Conservation (phyloP, 2,113 vertebrate species). For the Phodopus roborovskii region DNA sequence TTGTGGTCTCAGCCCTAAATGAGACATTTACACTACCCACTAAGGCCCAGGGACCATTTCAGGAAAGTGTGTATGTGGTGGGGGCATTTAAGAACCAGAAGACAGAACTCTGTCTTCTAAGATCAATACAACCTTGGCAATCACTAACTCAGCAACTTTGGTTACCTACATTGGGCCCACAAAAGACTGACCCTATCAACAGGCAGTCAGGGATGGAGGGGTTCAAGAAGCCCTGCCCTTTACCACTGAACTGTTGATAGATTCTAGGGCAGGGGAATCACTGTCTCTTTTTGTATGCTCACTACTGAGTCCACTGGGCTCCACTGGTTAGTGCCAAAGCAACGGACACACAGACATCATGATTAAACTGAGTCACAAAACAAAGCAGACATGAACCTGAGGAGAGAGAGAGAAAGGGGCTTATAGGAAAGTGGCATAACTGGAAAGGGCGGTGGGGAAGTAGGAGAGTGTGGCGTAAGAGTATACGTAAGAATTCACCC, state of each 20-base stretch:
- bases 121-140: not conserved
- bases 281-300: not conserved
- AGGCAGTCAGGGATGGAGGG: not conserved
- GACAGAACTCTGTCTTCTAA: not conserved
- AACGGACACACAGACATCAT: not conserved
- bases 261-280: not conserved
- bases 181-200: not conserved
- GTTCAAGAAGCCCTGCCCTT: not conserved
- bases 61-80: not conserved
- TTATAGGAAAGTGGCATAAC: not conserved
- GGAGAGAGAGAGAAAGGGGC: not conserved
- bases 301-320: not conserved
- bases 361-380: not conserved
- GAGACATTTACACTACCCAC: not conserved
- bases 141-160: not conserved
- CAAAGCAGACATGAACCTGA: not conserved
- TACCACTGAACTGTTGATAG: not conserved
- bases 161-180: not conserved
- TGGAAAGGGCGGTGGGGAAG: not conserved
- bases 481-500: not conserved
- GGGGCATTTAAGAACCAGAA: not conserved
- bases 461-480: not conserved
- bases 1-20: not conserved
- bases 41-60: not conserved
- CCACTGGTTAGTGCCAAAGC: not conserved